Evolutionary conservation across 2,797 vertebrate species (phyloP).

Genomic region (Paramormyrops hopkinsi): DNA sequence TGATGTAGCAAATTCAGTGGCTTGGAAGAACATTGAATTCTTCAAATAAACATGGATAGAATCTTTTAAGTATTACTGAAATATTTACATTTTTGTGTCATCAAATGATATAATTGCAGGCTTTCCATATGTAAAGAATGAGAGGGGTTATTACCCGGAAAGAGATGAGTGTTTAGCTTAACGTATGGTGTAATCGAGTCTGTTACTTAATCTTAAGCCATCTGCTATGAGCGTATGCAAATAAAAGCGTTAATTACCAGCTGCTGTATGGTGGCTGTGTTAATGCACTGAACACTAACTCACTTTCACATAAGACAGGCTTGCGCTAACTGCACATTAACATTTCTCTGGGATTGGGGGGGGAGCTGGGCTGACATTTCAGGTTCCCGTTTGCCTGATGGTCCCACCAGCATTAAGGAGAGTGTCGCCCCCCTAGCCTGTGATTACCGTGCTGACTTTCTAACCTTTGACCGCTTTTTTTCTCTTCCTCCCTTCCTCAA

Average conservation of each 20-base stretch:
- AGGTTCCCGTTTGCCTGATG: not conserved
- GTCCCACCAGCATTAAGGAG: not conserved
- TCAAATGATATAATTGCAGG: not conserved
- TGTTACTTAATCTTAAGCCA: not conserved
- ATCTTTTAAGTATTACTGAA: not conserved
- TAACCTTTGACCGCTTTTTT: slow-evolving; percentile 62
- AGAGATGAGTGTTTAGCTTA: not conserved
- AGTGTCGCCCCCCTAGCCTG: slow-evolving; percentile 2
- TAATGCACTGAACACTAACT: slow-evolving; percentile 18
- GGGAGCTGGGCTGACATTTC: not conserved
- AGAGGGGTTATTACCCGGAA: not conserved
- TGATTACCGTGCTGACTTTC: slow-evolving; percentile 44
- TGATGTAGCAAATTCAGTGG: not conserved
- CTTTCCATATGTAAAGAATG: not conserved
- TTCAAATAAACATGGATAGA: not conserved
- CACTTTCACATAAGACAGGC: not conserved
- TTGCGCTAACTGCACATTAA: not conserved
- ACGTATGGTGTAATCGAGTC: not conserved
- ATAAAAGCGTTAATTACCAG: not conserved
- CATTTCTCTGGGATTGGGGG: not conserved
- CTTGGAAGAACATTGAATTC: not conserved
- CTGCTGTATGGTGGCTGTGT: not conserved
- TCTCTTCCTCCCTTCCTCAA: slow-evolving; percentile 53
- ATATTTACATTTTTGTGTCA: not conserved
- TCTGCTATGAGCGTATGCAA: not conserved